Base-by-base conservation (phyloP, 2,888 invertebrate species). In the Leucophenga maculata region DNA sequence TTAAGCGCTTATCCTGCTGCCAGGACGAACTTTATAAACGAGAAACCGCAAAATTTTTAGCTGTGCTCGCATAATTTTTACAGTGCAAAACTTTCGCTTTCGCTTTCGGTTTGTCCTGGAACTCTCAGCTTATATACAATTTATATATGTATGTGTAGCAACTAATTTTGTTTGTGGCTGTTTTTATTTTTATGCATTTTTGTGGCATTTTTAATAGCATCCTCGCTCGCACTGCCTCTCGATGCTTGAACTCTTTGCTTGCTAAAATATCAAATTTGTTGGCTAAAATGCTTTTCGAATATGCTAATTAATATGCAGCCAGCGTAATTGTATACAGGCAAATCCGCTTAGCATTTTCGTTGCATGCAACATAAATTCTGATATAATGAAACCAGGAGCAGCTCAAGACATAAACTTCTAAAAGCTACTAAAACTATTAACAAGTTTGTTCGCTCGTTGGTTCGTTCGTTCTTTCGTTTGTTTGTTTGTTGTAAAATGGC, bases 1-100 rank as follows among this genome's bases (percentile, higher is more conserved):
- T 59, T 32, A 59, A 59, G 32, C 31, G 59, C 59, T 59, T 59
- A 59, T 59, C 59, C 59, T n/a, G 22, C 32, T 31, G 59, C 59
- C 32, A 59, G 31, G 59, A 18, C 32, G 18, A 59, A 59, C 31
- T 59, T 59, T 59, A 32, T 6, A 31, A 59, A 59, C 32, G 57
- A 59, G 59, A n/a, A 59, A 31, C 59, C 59, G 31, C 59, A 59
- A 59, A 31, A 59, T 59, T 59, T 26, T 16, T 16, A 14, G 32
- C 31, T 32, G 11, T 16, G 32, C n/a, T 32, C n/a, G 22, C 59
- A 59, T 59, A 26, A 26, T 50, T 18, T 50, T 50, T 39, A n/a
- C 11, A 11, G 39, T 39, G 39, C 13, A 18, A 55, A 54, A 22
- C 55, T 55, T 55, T 55, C 22, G 26, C 55, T 55, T 55, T 55